Evolutionary conservation across 2,797 vertebrate genomes (phyloP).

Genomic region (Parauchenoglanis punctatus): DNA sequence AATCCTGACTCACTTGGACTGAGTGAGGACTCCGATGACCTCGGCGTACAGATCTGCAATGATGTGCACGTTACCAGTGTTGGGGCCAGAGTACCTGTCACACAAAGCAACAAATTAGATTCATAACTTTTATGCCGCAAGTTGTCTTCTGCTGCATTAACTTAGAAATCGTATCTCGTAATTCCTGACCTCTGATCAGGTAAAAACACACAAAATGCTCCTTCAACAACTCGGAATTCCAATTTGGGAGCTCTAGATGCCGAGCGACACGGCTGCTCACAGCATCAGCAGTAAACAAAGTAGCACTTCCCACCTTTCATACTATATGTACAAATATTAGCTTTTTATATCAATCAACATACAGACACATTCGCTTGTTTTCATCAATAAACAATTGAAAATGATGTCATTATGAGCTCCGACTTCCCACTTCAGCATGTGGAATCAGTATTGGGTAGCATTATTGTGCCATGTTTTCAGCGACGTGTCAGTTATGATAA

Average conservation of each 20-base stretch:
- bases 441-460: neutral
- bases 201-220: neutral
- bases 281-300: neutral
- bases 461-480: neutral
- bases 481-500: neutral
- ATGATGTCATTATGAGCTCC: neutral
- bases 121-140: neutral
- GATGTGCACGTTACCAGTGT: conserved; percentile 99
- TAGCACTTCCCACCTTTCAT: neutral
- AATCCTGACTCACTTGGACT: conserved; percentile 86
- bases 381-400: neutral
- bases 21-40: conserved; percentile 96
- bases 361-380: neutral
- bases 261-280: neutral
- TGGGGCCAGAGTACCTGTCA: conserved; percentile 95
- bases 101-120: conserved; percentile 34
- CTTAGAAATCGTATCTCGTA: neutral
- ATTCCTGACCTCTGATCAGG: neutral
- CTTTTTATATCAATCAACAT: neutral
- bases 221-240: neutral
- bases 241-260: neutral
- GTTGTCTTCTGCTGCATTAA: neutral
- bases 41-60: conserved; percentile 98
- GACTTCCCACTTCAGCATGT: neutral
- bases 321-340: neutral